Conservation (phyloP, 2,113 vertebrate genomes). For the Dasypus novemcinctus region DNA sequence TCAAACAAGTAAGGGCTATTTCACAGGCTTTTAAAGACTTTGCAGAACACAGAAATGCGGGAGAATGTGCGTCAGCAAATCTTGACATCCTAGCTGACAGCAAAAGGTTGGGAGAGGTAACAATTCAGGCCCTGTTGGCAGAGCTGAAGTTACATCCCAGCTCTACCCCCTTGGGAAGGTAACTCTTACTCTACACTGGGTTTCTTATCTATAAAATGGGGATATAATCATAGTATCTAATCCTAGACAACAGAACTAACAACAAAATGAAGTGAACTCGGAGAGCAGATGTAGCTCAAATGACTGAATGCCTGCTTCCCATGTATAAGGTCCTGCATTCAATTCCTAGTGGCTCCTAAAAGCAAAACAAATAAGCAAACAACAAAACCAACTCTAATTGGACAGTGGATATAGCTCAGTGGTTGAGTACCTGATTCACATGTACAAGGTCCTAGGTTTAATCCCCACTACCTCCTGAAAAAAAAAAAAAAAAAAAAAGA, state of each 20-base stretch:
- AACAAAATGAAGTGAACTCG: not conserved
- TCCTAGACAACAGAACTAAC: not conserved
- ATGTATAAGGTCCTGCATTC: too few relatives aligned
- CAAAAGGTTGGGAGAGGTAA: not conserved
- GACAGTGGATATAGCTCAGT: too few relatives aligned
- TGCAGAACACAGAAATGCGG: not conserved
- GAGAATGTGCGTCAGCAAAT: not conserved
- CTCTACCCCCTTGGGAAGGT: not conserved
- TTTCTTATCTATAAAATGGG: not conserved
- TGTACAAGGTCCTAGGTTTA: too few relatives aligned
- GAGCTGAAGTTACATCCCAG: not conserved
- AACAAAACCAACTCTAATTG: too few relatives aligned
- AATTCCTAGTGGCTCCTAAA: too few relatives aligned
- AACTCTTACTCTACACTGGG: not conserved
- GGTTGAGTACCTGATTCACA: too few relatives aligned
- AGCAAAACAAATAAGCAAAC: too few relatives aligned
- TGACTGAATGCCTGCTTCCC: too few relatives aligned
- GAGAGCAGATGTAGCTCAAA: too few relatives aligned
- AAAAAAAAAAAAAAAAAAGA: not conserved
- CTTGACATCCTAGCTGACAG: not conserved
- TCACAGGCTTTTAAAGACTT: slow-evolving; percentile 11
- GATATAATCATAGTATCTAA: not conserved
- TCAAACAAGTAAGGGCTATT: not conserved
- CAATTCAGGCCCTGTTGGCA: not conserved
- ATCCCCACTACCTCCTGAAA: too few relatives aligned